Evolutionary conservation across 2,888 invertebrate species (phyloP).

Genomic region (Lysandra bellargus): DNA sequence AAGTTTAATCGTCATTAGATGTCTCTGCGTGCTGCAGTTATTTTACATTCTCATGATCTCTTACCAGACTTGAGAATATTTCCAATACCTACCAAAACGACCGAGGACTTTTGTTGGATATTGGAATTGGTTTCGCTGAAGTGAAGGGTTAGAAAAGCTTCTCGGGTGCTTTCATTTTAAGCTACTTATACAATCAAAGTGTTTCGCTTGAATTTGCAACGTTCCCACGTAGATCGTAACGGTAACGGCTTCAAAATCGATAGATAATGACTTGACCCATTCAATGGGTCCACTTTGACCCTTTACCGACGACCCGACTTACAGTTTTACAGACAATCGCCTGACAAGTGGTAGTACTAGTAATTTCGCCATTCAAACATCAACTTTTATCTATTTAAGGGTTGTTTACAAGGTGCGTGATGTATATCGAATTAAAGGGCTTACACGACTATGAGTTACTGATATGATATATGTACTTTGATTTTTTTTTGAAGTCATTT

Average conservation of each 20-base stretch:
- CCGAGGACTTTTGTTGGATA: no score
- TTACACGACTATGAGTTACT: constrained; percentile 33
- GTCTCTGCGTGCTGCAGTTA: no score
- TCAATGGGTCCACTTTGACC: constrained; percentile 40
- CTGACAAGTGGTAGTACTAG: constrained; percentile 55
- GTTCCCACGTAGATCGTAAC: constrained; percentile 43
- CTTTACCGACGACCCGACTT: constrained; percentile 46
- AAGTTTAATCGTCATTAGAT: no score
- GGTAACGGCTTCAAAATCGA: constrained; percentile 41
- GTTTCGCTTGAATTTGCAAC: constrained; percentile 32
- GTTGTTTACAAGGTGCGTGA: constrained; percentile 28
- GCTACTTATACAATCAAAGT: constrained; percentile 6
- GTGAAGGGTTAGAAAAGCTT: background rate
- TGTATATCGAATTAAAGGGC: constrained; percentile 25
- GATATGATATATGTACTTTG: constrained; percentile 31
- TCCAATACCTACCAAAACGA: no score
- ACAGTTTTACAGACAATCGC: constrained; percentile 31
- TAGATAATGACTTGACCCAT: constrained; percentile 42
- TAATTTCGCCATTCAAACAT: constrained; percentile 44
- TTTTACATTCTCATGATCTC: no score
- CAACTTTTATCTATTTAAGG: constrained; percentile 46
- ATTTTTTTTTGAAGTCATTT: background rate
- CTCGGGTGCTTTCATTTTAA: background rate
- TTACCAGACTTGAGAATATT: no score
- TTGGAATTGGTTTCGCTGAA: no score